Evolutionary conservation across 2,888 invertebrate genomes (phyloP).

Genomic region (Leuctra nigra): DNA sequence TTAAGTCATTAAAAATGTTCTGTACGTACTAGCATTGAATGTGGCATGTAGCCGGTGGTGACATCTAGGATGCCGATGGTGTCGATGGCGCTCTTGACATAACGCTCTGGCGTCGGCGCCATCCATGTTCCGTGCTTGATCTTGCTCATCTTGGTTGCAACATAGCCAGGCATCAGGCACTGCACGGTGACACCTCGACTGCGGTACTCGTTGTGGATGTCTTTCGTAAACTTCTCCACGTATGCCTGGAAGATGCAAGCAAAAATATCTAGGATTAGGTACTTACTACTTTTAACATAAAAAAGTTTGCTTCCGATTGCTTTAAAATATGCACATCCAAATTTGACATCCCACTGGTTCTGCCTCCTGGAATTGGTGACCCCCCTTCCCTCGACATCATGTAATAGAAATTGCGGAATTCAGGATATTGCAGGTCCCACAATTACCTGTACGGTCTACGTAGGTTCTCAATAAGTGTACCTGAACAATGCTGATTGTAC

Average conservation of each 20-base stretch:
- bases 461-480: no score
- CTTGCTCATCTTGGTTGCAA: constrained; percentile 87
- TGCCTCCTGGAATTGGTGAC: no score
- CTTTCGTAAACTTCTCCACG: constrained; percentile 72
- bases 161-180: constrained; percentile 78
- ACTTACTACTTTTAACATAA: no score
- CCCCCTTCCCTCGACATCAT: no score
- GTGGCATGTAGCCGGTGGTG: constrained; percentile 72
- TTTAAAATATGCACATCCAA: no score
- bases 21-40: constrained; percentile 53
- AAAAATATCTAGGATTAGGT: neutral
- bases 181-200: constrained; percentile 70
- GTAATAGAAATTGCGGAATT: no score
- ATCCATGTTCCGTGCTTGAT: constrained; percentile 61
- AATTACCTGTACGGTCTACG: no score
- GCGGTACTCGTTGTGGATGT: constrained; percentile 67
- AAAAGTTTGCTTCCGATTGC: no score
- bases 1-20: no score
- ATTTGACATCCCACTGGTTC: no score
- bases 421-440: no score
- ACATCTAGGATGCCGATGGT: constrained; percentile 61
- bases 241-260: constrained; percentile 69
- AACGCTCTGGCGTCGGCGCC: constrained; percentile 66
- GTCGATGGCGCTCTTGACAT: constrained; percentile 61
- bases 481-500: no score